Conservation (phyloP, 2,888 invertebrate genomes). For the Biston stratarius region DNA sequence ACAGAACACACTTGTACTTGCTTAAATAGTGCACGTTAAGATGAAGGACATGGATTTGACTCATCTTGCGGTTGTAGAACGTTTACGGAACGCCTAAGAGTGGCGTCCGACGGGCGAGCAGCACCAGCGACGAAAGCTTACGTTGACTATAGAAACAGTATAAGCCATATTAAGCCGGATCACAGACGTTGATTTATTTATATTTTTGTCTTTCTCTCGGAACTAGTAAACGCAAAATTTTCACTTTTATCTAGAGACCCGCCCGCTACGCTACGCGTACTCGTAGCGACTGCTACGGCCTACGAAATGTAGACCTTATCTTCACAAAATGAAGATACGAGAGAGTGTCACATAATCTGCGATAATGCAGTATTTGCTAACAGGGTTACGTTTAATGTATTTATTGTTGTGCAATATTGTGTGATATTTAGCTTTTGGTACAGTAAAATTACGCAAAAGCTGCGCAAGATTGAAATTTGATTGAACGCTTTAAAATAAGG, state of each 20-base stretch:
- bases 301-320: constrained; percentile 30
- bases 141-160: not conserved
- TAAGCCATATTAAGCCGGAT: not conserved
- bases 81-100: constrained; percentile 10
- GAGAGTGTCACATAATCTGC: not conserved
- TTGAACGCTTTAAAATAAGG: no score
- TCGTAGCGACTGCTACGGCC: constrained; percentile 74
- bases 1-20: no score
- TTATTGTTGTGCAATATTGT: constrained; percentile 5
- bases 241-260: constrained; percentile 17
- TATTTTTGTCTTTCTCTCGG: not conserved
- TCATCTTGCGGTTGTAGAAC: no score
- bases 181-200: not conserved
- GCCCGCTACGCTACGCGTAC: constrained; percentile 42
- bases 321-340: not conserved
- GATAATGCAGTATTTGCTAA: constrained; percentile 4
- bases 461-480: no score
- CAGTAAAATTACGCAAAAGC: no score
- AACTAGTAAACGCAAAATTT: not conserved
- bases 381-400: not conserved
- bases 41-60: no score
- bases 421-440: no score
- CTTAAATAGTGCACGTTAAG: no score
- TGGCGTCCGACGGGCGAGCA: constrained; percentile 44
- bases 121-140: constrained; percentile 49